Percentiles rank a stretch among this genome's conserved stretches.
These are phyloP conservation scores for Drepanosiphum platanoidis DNA, from an alignment of 2,888 invertebrate species.

Conservation along the genomic window DNA sequence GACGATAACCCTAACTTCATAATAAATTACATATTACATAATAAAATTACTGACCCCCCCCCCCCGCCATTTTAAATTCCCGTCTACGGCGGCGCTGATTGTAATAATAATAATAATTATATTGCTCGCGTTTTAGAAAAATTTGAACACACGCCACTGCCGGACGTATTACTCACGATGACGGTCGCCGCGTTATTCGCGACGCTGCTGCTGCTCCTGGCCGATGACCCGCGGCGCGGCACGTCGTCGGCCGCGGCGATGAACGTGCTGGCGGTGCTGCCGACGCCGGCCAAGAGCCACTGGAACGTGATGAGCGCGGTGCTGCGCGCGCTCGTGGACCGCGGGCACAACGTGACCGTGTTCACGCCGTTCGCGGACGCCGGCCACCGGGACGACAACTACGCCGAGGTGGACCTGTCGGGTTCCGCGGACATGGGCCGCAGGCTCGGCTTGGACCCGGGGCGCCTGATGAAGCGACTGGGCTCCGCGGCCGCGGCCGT, in stretches of 20 bases:
- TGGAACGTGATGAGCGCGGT: background rate
- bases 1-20: too few species aligned
- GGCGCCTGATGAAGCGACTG: background rate
- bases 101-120: too few species aligned
- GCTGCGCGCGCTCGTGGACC: background rate
- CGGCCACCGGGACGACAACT: background rate
- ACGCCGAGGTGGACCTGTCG: background rate
- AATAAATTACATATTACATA: too few species aligned
- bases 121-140: too few species aligned
- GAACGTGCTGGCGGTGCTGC: background rate
- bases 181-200: background rate
- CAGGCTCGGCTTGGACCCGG: background rate
- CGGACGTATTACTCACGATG: too few species aligned
- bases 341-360: background rate
- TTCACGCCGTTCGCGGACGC: background rate
- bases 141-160: too few species aligned
- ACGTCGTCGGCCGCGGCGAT: background rate
- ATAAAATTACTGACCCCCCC: too few species aligned
- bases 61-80: too few species aligned
- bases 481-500: too few species aligned
- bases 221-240: background rate
- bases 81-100: too few species aligned
- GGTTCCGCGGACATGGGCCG: background rate
- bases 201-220: background rate
- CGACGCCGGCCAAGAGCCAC: background rate